These are phyloP conservation scores for Drosophila suzukii DNA, from an alignment of 1,140 invertebrate genomes.

Conservation along the genomic window DNA sequence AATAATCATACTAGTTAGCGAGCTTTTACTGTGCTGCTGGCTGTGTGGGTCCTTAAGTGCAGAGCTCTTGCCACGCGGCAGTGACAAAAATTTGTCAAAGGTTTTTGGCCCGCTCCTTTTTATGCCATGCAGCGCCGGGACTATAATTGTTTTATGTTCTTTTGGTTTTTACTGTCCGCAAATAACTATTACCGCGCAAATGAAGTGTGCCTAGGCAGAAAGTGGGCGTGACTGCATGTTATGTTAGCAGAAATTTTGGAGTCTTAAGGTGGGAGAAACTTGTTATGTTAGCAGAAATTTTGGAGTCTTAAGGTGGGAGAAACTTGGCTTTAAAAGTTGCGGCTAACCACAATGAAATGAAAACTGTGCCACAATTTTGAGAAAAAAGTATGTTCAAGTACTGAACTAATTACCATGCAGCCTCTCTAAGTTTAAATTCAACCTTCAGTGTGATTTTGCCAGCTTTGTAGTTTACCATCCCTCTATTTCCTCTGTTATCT, in stretches of 20 bases:
- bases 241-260: conserved; percentile 1
- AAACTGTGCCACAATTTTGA: conserved; percentile 31
- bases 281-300: conserved; percentile 2
- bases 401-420: conserved; percentile 30
- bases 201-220: conserved; percentile 59
- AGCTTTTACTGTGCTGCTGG: conserved; percentile 8
- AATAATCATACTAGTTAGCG: background rate
- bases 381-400: conserved; percentile 8
- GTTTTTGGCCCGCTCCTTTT: conserved; percentile 51
- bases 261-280: background rate
- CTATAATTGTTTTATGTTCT: conserved; percentile 79
- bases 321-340: conserved; percentile 13
- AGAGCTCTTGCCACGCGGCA: conserved; percentile 14
- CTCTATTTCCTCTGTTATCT: conserved; percentile 21
- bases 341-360: conserved; percentile 19
- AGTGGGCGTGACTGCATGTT: conserved; percentile 30
- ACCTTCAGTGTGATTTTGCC: background rate
- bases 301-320: background rate
- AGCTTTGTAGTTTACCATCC: background rate
- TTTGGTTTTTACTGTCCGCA: conserved; percentile 70
- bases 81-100: conserved; percentile 72
- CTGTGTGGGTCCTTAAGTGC: conserved; percentile 43
- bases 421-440: conserved; percentile 12
- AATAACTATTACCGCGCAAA: conserved; percentile 70
- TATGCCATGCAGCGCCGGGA: conserved; percentile 71